Evolutionary conservation across 2,113 vertebrate species (phyloP).

Genomic region (Heterotis niloticus): DNA sequence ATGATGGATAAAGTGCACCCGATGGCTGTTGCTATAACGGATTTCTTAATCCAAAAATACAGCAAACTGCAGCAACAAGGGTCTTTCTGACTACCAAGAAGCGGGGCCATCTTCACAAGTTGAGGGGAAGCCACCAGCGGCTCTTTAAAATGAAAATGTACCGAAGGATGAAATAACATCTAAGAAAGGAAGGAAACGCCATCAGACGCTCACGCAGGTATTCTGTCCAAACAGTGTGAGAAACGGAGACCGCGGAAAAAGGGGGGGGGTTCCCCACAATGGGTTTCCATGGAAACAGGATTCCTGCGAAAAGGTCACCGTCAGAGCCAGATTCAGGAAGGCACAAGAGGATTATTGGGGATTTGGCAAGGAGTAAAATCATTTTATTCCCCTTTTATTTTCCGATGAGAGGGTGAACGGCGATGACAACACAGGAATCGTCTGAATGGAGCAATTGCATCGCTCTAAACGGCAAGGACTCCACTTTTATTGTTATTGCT

Average conservation of each 20-base stretch:
- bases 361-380: conserved; percentile 50
- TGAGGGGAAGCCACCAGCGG: not conserved
- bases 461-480: conserved; percentile 53
- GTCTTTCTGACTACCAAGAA: not conserved
- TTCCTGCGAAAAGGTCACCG: conserved; percentile 68
- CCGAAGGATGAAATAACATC: not conserved
- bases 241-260: conserved; percentile 34
- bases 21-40: no score
- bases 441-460: conserved; percentile 69
- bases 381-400: conserved; percentile 58
- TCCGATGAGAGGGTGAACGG: conserved; percentile 53
- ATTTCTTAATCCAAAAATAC: conserved; percentile 2
- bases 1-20: no score
- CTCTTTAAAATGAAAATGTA: not conserved
- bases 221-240: conserved; percentile 43
- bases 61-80: not conserved
- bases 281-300: conserved; percentile 72
- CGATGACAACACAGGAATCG: conserved; percentile 54
- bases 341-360: conserved; percentile 62
- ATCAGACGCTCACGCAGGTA: conserved; percentile 43
- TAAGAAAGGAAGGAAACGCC: conserved; percentile 28
- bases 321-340: conserved; percentile 63
- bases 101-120: not conserved
- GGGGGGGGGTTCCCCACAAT: conserved; percentile 32
- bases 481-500: conserved; percentile 63